Evolutionary conservation across 2,797 vertebrate species (phyloP).

Genomic region (Cephalopachus bancanus): DNA sequence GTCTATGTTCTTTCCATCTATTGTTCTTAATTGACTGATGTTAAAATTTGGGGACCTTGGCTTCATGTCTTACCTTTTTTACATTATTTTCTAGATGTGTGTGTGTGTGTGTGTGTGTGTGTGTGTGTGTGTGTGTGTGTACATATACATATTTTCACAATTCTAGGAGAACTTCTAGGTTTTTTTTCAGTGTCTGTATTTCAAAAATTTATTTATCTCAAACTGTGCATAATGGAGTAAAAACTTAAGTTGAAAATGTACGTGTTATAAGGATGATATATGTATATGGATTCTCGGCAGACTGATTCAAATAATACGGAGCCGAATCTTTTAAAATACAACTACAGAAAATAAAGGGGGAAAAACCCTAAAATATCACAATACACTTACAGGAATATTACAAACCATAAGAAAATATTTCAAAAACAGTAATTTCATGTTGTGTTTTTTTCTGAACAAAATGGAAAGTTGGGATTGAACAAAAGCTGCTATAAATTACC

Average conservation of each 20-base stretch:
- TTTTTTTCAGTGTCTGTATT: slow-evolving; percentile 97
- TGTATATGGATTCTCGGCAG: slow-evolving; percentile 98
- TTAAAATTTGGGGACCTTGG: neutral
- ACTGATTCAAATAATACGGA: slow-evolving; percentile 95
- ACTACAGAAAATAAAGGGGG: slow-evolving; percentile 95
- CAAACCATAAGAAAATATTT: slow-evolving; percentile 99
- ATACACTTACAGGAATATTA: slow-evolving; percentile 99
- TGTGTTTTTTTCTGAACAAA: slow-evolving; percentile 91
- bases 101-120: neutral
- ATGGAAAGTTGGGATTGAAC: slow-evolving; percentile 94
- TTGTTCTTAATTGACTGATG: neutral
- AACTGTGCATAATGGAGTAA: slow-evolving; percentile 99
- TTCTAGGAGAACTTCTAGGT: neutral
- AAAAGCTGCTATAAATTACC: slow-evolving; percentile 97
- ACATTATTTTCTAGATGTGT: neutral
- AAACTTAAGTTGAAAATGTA: slow-evolving; percentile 99
- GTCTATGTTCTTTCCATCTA: neutral
- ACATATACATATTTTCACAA: neutral
- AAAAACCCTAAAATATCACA: slow-evolving; percentile 98
- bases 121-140: no score
- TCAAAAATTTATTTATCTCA: slow-evolving; percentile 99
- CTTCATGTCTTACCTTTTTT: neutral
- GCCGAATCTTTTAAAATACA: slow-evolving; percentile 98
- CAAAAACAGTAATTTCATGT: slow-evolving; percentile 97
- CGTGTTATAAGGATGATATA: slow-evolving; percentile 99